Percentiles rank a stretch among this genome's conserved stretches.
Evolutionary conservation across 2,888 invertebrate species (phyloP).

Genomic region (Dryobotodes eremita): DNA sequence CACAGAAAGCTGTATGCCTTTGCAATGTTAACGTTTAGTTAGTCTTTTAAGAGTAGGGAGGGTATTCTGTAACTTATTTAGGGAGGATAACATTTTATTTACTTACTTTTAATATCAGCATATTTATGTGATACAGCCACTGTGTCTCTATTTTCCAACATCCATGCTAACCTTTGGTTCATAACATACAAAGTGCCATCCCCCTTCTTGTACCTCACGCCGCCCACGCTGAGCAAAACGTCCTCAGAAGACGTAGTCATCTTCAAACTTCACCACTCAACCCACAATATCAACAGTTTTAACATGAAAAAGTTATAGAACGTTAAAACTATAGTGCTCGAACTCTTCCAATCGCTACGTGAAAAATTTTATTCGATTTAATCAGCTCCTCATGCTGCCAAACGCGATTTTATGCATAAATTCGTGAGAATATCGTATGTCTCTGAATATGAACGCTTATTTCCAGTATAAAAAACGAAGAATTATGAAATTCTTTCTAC

Average conservation of each 20-base stretch:
- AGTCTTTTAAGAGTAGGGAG: not conserved
- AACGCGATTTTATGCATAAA: constrained; percentile 31
- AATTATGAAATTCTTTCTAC: constrained; percentile 78
- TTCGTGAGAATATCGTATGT: constrained; percentile 48
- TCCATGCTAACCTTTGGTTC: constrained; percentile 99
- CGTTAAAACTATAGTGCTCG: constrained; percentile 65
- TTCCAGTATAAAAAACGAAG: constrained; percentile 73
- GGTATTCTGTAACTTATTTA: not conserved
- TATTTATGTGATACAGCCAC: constrained; percentile 98
- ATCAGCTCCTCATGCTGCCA: constrained; percentile 42
- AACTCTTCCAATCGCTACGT: constrained; percentile 63
- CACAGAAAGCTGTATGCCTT: not conserved
- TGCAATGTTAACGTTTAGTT: not conserved
- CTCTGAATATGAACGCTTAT: constrained; percentile 61
- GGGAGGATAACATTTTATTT: not conserved
- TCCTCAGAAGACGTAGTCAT: constrained; percentile 98
- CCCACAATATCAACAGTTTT: constrained; percentile 58
- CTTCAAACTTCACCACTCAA: constrained; percentile 62
- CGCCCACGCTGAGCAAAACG: constrained; percentile 97
- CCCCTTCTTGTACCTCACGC: constrained; percentile 98
- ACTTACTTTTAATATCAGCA: constrained; percentile 98
- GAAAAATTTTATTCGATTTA: constrained; percentile 54
- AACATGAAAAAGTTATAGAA: constrained; percentile 69
- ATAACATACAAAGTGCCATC: constrained; percentile 98
- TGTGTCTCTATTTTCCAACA: constrained; percentile 97